Evolutionary conservation across 2,888 invertebrate species (phyloP).

Genomic region (Cosmia pyralina): DNA sequence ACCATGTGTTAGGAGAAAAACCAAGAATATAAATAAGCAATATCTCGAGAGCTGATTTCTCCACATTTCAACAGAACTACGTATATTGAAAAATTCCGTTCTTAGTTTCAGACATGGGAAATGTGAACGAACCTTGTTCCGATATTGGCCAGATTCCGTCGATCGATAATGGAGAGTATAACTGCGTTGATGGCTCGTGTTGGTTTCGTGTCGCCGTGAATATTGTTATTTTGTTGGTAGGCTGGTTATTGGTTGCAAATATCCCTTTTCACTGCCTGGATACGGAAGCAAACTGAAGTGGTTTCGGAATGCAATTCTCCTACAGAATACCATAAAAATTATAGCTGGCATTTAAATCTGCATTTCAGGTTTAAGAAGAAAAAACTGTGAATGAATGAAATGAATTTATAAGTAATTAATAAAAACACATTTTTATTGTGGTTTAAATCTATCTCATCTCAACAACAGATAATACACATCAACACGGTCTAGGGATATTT

Average conservation of each 20-base stretch:
- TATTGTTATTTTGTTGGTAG: neutral
- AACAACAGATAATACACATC: too few relatives aligned
- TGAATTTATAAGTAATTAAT: too few relatives aligned
- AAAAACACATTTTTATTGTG: too few relatives aligned
- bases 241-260: neutral
- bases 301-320: neutral
- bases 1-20: slow-evolving; percentile 3
- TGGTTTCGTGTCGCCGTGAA: neutral
- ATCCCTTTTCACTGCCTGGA: neutral
- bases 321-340: too few relatives aligned
- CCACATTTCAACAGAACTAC: neutral
- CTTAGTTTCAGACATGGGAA: too few relatives aligned
- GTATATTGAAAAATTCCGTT: slow-evolving; percentile 10
- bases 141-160: neutral
- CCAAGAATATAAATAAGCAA: neutral
- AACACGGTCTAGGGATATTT: too few relatives aligned
- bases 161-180: neutral
- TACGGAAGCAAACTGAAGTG: neutral
- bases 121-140: neutral
- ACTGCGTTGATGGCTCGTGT: too few relatives aligned
- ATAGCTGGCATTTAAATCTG: too few relatives aligned
- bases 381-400: too few relatives aligned
- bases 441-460: too few relatives aligned
- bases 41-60: neutral
- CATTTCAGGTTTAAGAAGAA: neutral